phyloP scores from a whole-genome alignment of 2,113 vertebrate genomes.

The Sorex fumeus region DNA sequence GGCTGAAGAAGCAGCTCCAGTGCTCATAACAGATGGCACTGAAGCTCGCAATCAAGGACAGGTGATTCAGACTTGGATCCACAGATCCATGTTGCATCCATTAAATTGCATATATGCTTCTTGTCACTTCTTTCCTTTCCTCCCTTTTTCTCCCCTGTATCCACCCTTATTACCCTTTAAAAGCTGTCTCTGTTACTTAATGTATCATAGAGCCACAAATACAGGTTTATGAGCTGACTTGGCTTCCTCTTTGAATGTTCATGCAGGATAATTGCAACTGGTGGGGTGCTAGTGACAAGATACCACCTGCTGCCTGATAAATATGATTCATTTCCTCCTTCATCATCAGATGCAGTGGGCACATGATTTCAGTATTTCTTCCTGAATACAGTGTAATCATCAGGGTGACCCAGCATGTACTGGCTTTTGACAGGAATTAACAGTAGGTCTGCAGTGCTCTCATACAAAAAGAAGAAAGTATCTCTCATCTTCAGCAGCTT shows the following conservation, averaged over 20 bases:
- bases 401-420: background rate
- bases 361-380: slow-evolving; percentile 3
- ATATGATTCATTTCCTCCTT: background rate
- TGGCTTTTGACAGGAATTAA: background rate
- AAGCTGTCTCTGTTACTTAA: background rate
- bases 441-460: background rate
- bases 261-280: background rate
- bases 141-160: background rate
- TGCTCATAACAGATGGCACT: background rate
- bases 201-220: background rate
- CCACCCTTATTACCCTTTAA: background rate
- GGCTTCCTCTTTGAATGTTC: background rate
- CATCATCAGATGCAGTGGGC: background rate
- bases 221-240: background rate
- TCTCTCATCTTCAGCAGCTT: background rate
- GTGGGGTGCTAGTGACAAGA: background rate
- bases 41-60: background rate
- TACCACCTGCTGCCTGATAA: background rate
- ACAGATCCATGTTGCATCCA: too few relatives aligned
- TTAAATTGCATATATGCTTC: background rate
- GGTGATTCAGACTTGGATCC: background rate
- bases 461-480: background rate
- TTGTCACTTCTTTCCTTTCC: background rate
- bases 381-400: background rate
- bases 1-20: background rate